Conservation (phyloP, 2,797 vertebrate genomes). For the Potorous gilbertii region DNA sequence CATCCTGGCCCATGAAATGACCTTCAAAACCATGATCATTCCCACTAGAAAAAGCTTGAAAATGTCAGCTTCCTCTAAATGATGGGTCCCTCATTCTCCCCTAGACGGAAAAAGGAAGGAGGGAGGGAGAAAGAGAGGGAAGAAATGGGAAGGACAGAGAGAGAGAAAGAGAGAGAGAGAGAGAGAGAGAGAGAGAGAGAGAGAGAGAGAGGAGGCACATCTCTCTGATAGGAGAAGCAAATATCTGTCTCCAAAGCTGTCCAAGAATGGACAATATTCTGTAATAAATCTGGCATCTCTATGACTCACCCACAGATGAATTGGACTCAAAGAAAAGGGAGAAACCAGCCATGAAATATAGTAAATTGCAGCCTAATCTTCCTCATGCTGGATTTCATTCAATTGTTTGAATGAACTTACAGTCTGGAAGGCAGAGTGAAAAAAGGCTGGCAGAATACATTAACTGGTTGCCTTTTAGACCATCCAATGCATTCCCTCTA, state of each 20-base stretch:
- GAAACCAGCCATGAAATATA: constrained; percentile 51
- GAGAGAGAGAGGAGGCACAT: not conserved
- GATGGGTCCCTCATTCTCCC: not conserved
- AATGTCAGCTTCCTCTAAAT: not conserved
- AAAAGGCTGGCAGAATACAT: constrained; percentile 37
- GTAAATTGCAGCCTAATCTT: constrained; percentile 71
- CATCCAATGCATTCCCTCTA: constrained; percentile 11
- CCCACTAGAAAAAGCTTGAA: constrained; percentile 14
- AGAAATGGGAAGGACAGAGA: not conserved
- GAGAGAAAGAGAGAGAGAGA: not conserved
- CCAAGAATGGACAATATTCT: constrained; percentile 29
- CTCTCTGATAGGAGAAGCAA: constrained; percentile 10
- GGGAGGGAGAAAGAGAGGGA: not conserved
- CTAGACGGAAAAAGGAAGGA: not conserved
- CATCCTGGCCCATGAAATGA: not conserved
- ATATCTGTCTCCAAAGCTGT: constrained; percentile 27
- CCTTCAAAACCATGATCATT: not conserved
- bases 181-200: not conserved
- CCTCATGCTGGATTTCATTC: constrained; percentile 47
- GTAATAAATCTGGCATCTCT: constrained; percentile 33
- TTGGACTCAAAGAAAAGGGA: constrained; percentile 53
- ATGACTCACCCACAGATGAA: constrained; percentile 54
- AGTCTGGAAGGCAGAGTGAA: constrained; percentile 56
- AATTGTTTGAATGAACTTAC: constrained; percentile 65
- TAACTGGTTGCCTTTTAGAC: constrained; percentile 22